Base-by-base conservation (phyloP, 2,113 vertebrate species). In the Oreochromis tanganicae region DNA sequence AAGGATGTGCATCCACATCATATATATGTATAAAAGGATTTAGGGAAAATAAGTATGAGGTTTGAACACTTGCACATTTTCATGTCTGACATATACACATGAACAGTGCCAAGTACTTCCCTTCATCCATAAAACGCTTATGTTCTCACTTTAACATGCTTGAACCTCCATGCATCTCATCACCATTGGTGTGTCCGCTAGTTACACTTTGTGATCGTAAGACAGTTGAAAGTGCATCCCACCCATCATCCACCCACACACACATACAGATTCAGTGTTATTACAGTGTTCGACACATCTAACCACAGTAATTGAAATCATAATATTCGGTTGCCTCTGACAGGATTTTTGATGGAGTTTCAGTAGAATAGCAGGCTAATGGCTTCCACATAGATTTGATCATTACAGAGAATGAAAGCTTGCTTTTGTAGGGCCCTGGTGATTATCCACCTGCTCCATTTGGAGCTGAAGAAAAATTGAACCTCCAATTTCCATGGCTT, bases 401-500 rank as follows among this genome's bases (percentile, higher is more conserved):
- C 91, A 93, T 92, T 90, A 91, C 29, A 84, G 75, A 84, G 85
- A 92, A 93, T 90, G 86, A 92, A 92, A 86, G 88, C 88, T 88
- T 86, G 82, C 90, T 89, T 93, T 94, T 93, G 85, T 86, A 29
- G 80, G 73, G 66, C 24, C 43, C 83, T 41, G 85, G 73, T 93
- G 91, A 92, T 95, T 94, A 96, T 94, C 91, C 86, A 90, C 90
- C 89, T 92, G 86, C 88, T 89, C 85, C 89, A 82, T 83, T 91
- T 85, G 24, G 43, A 90, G 81, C 71, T 5, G 3, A 82, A 86
- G 81, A 75, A 78, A 87, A 91, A 91, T 48, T 83, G 56, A 68
- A 83, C 66, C 68, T 87, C 83, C 84, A 88, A 88, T 95, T 93
- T 91, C 38, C 27, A 41, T 55, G 91, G 79, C 57, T 83, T 71